Percentiles rank a stretch among this genome's conserved stretches.
Evolutionary conservation across 2,888 invertebrate genomes (phyloP).

Genomic region (Eudemis profundana): DNA sequence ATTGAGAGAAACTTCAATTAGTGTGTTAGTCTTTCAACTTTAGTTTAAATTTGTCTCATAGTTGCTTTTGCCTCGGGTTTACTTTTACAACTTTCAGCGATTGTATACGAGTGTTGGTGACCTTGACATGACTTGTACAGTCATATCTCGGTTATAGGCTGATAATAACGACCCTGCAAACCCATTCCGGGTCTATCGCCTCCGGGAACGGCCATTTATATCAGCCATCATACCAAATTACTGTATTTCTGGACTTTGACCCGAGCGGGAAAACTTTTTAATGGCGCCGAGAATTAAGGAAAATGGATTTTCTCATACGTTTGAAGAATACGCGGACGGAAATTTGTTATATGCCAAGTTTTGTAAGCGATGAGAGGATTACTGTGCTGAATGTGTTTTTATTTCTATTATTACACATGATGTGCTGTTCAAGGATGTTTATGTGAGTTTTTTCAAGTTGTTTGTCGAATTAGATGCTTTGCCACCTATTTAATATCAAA

Average conservation of each 20-base stretch:
- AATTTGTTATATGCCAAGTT: neutral
- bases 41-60: too few relatives aligned
- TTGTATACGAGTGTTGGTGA: too few relatives aligned
- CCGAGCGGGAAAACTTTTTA: constrained; percentile 22
- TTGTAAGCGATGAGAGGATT: neutral
- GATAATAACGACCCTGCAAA: neutral
- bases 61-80: too few relatives aligned
- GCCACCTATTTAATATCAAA: too few relatives aligned
- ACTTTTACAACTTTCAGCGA: too few relatives aligned
- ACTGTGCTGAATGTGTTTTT: neutral
- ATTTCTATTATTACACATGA: too few relatives aligned
- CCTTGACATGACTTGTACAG: too few relatives aligned
- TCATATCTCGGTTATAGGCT: neutral
- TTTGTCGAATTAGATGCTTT: too few relatives aligned
- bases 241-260: constrained; percentile 22
- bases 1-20: too few relatives aligned
- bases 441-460: too few relatives aligned
- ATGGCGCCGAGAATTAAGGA: constrained; percentile 15
- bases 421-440: too few relatives aligned
- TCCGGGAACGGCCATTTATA: constrained; percentile 29
- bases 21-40: too few relatives aligned
- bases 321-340: neutral
- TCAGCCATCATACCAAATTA: constrained; percentile 20
- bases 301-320: constrained; percentile 2
- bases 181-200: constrained; percentile 7